Conservation (phyloP, 1,140 invertebrate genomes). For the Nephila pilipes region DNA sequence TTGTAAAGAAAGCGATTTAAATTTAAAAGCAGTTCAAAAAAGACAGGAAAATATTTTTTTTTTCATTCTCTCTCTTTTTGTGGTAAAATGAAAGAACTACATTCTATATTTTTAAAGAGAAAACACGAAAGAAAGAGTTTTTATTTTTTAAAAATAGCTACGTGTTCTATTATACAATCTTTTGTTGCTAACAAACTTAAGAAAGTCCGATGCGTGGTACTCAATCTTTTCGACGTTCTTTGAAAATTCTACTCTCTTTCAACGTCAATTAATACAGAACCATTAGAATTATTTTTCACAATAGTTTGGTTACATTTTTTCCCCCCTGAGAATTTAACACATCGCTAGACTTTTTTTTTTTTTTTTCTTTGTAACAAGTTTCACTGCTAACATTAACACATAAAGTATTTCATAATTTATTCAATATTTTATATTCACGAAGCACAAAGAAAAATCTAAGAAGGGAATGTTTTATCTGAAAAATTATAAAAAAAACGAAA, state of each 20-base stretch:
- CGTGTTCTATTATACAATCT: conserved; percentile 4
- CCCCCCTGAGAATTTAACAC: background rate
- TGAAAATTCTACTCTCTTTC: background rate
- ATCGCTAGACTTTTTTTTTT: background rate
- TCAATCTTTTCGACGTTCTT: background rate
- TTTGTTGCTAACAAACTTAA: background rate
- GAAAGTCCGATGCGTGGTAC: background rate
- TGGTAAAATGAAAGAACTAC: background rate
- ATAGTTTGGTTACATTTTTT: background rate
- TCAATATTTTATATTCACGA: background rate
- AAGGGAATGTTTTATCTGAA: too few relatives aligned
- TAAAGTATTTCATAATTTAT: background rate
- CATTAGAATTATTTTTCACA: background rate
- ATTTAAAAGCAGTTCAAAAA: background rate
- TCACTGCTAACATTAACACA: background rate
- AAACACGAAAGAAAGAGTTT: background rate
- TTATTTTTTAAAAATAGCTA: background rate
- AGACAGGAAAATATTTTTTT: background rate
- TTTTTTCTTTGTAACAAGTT: background rate
- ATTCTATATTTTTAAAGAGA: background rate
- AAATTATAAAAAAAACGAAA: too few relatives aligned
- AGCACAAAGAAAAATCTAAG: background rate
- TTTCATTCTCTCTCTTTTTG: background rate
- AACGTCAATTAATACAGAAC: background rate
- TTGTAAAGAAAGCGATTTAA: background rate